phyloP scores from a whole-genome alignment of 1,140 invertebrate species.

The Drusus annulatus region DNA sequence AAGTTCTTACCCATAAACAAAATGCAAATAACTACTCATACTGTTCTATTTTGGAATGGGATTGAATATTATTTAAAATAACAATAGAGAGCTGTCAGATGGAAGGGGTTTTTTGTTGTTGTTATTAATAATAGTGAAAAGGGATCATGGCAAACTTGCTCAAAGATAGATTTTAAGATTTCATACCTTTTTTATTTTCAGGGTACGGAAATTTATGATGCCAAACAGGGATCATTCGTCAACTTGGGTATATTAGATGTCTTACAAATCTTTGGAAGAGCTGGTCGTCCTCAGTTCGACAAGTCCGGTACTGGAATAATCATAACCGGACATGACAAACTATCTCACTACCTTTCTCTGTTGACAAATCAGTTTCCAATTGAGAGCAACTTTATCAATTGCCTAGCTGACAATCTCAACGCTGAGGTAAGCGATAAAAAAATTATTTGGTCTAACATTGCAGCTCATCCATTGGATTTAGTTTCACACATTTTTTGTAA shows the following conservation, averaged over 20 bases:
- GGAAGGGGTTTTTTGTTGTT: no score
- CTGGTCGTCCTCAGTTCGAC: conserved; percentile 96
- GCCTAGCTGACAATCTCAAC: conserved; percentile 96
- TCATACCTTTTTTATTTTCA: conserved; percentile 67
- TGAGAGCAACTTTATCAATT: conserved; percentile 96
- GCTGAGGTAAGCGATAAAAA: conserved; percentile 83
- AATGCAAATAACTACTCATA: no score
- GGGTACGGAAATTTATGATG: conserved; percentile 98
- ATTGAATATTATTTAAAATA: no score
- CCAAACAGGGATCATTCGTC: conserved; percentile 94
- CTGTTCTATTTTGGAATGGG: no score
- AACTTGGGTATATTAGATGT: conserved; percentile 98
- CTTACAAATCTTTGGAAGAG: conserved; percentile 98
- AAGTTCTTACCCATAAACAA: no score
- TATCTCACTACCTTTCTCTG: conserved; percentile 94
- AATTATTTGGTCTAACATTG: no score
- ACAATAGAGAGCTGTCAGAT: no score
- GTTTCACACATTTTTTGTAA: no score
- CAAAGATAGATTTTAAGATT: no score
- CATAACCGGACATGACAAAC: conserved; percentile 93
- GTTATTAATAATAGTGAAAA: no score
- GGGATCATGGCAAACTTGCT: no score
- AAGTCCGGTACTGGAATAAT: conserved; percentile 95
- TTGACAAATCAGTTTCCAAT: conserved; percentile 98
- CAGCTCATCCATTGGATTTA: no score